These are phyloP conservation scores for Diplodus sargus DNA, from an alignment of 2,797 vertebrate species.

Conservation along the genomic window DNA sequence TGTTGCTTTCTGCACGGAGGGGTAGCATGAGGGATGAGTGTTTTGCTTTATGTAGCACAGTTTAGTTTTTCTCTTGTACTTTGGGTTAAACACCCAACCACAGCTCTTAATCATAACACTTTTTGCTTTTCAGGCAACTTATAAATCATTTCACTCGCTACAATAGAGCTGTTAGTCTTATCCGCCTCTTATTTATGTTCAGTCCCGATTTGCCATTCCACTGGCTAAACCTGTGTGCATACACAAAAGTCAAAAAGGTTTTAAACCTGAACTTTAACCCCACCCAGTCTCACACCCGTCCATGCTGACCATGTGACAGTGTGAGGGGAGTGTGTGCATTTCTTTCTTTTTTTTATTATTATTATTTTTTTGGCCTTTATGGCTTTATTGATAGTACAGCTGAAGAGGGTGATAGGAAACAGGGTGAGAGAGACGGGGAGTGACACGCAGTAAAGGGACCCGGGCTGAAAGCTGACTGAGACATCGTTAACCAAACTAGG, in stretches of 20 bases:
- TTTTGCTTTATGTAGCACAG: slow-evolving; percentile 18
- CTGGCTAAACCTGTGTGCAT: background rate
- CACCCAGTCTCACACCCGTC: background rate
- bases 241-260: background rate
- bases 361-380: too few species aligned
- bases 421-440: too few species aligned
- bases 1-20: slow-evolving; percentile 14
- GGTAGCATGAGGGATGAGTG: background rate
- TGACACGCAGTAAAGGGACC: too few species aligned
- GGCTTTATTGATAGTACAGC: too few species aligned
- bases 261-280: background rate
- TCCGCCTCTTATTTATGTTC: background rate
- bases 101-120: background rate
- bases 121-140: background rate
- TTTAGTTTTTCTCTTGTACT: background rate
- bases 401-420: too few species aligned
- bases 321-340: background rate
- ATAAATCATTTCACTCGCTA: background rate
- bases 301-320: background rate
- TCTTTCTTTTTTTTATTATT: too few species aligned
- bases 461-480: slow-evolving; percentile 18
- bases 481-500: background rate
- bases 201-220: background rate
- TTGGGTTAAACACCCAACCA: background rate
- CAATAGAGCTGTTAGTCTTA: background rate